phyloP scores from a whole-genome alignment of 2,888 invertebrate genomes.

The Noctua janthina region DNA sequence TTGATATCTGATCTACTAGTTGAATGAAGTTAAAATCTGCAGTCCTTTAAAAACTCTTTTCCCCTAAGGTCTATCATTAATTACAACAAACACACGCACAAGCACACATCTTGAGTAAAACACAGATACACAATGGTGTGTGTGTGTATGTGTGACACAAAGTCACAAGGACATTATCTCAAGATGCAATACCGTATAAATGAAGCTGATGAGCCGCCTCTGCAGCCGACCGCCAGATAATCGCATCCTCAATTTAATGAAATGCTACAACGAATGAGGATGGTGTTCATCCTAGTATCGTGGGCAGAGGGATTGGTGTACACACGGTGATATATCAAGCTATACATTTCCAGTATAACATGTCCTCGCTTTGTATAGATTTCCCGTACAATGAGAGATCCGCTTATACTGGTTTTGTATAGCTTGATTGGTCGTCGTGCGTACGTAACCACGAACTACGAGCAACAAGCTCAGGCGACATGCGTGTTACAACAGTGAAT shows the following conservation, averaged over 20 bases:
- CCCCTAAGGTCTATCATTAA: background rate
- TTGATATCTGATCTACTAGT: background rate
- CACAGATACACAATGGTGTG: background rate
- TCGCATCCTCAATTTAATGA: slow-evolving; percentile 63
- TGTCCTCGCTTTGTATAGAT: too few relatives aligned
- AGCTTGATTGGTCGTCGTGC: too few relatives aligned
- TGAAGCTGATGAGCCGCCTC: slow-evolving; percentile 55
- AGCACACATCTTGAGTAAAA: background rate
- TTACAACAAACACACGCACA: background rate
- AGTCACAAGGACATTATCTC: slow-evolving; percentile 10
- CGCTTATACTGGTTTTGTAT: too few relatives aligned
- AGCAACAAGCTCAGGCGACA: background rate
- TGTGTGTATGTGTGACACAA: background rate
- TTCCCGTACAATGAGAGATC: too few relatives aligned
- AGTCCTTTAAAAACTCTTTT: background rate
- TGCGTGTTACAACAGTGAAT: background rate
- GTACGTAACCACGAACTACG: background rate
- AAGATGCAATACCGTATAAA: slow-evolving; percentile 54
- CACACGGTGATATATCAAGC: background rate
- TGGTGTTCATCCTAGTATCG: slow-evolving; percentile 35
- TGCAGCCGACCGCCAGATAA: slow-evolving; percentile 44
- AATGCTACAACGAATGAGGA: slow-evolving; percentile 51
- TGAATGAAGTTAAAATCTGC: background rate
- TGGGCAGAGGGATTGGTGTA: slow-evolving; percentile 8
- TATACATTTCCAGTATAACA: background rate